Percentiles rank a stretch among this genome's conserved stretches.
These are phyloP conservation scores for Zoanthus solanderi DNA, from an alignment of 92 coral and sea anemone species.

Conservation along the genomic window DNA sequence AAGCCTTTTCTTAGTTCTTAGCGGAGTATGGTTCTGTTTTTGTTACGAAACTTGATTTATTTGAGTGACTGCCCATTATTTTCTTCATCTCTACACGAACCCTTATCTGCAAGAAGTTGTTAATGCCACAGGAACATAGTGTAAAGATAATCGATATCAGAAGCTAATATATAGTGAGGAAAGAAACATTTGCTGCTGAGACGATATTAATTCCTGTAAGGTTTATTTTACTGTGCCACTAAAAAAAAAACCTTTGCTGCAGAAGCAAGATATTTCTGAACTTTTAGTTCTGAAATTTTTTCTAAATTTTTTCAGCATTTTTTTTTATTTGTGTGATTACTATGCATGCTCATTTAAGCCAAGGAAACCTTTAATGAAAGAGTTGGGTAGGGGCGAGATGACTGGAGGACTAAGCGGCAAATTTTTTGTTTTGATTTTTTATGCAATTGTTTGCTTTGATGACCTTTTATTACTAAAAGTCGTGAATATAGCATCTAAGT, in stretches of 20 bases:
- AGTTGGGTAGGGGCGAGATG: not conserved
- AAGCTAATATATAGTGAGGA: not conserved
- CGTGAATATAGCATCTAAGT: not conserved
- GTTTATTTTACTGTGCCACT: not conserved
- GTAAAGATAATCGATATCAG: not conserved
- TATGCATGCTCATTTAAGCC: not conserved
- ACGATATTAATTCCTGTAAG: not conserved
- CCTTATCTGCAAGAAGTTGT: not conserved
- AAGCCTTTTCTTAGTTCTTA: not conserved
- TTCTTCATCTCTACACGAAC: not conserved
- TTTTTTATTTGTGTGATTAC: not conserved
- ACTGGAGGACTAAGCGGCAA: not conserved
- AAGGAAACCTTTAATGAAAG: not conserved
- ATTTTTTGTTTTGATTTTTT: too few relatives aligned
- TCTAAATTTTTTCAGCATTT: too few relatives aligned
- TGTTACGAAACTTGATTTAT: not conserved
- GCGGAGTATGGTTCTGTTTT: not conserved
- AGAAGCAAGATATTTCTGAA: not conserved
- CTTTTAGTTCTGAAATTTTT: not conserved
- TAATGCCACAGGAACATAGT: not conserved
- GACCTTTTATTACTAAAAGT: not conserved
- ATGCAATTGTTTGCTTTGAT: too few relatives aligned
- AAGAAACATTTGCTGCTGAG: not conserved
- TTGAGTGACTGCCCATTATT: not conserved
- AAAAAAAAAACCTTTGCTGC: not conserved